Conservation (phyloP, 2,888 invertebrate genomes). For the Augiades crinisus region DNA sequence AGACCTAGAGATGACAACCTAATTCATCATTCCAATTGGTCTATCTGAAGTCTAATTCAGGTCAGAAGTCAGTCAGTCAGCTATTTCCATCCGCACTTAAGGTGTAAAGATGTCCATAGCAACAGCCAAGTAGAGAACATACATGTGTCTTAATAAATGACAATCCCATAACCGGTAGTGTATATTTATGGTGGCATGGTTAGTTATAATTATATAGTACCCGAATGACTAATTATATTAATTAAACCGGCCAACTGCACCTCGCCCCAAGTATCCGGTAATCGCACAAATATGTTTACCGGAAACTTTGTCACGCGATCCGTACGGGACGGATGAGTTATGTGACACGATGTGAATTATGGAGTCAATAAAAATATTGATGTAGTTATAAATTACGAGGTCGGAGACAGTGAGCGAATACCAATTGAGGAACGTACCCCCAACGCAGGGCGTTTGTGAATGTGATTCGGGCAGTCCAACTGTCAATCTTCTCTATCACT, state of each 20-base stretch:
- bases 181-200: neutral
- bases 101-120: too few species aligned
- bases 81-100: too few species aligned
- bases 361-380: slow-evolving; percentile 47
- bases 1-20: too few species aligned
- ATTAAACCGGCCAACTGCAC: slow-evolving; percentile 5
- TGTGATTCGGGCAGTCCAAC: too few species aligned
- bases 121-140: too few species aligned
- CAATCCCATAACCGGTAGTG: too few species aligned
- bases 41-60: too few species aligned
- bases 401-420: slow-evolving; percentile 37
- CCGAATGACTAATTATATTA: slow-evolving; percentile 3
- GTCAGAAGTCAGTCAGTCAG: too few species aligned
- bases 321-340: slow-evolving; percentile 40
- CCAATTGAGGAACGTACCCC: slow-evolving; percentile 33
- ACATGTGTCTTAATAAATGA: too few species aligned
- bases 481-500: too few species aligned
- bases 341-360: slow-evolving; percentile 48
- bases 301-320: slow-evolving; percentile 27
- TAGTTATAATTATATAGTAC: neutral
- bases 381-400: slow-evolving; percentile 38
- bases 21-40: too few species aligned
- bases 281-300: slow-evolving; percentile 33
- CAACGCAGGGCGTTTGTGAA: too few species aligned
- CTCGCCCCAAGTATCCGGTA: slow-evolving; percentile 10